Conservation (phyloP, 2,888 invertebrate genomes). For the Peribatodes rhomboidaria region DNA sequence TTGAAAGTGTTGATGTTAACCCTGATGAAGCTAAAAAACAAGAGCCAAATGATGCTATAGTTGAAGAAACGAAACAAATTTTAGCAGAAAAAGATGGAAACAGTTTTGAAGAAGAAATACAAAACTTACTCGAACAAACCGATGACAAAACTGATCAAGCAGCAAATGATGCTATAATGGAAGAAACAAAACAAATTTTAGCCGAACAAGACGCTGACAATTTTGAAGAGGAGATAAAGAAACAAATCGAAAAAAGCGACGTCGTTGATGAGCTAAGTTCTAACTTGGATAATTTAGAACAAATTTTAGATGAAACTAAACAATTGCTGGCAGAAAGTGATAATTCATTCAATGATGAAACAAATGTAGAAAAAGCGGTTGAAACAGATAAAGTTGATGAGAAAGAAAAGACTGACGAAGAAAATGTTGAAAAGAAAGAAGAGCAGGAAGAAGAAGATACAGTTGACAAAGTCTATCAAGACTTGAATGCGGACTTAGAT, state of each 20-base stretch:
- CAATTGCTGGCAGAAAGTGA: constrained; percentile 3
- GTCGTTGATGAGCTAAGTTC: neutral
- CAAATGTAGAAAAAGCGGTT: neutral
- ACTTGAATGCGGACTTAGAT: constrained; percentile 66
- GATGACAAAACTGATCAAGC: neutral
- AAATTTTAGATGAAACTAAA: constrained; percentile 8
- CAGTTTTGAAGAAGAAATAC: constrained; percentile 24
- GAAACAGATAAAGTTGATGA: constrained; percentile 8
- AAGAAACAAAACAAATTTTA: constrained; percentile 41
- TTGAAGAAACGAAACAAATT: constrained; percentile 43
- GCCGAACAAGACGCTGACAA: constrained; percentile 22
- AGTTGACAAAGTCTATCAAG: constrained; percentile 59
- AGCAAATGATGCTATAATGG: constrained; percentile 31
- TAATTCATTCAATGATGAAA: neutral
- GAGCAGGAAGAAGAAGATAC: constrained; percentile 59
- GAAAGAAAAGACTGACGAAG: neutral
- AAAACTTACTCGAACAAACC: constrained; percentile 1
- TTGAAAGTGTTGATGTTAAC: constrained; percentile 3
- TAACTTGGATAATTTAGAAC: neutral
- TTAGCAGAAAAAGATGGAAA: constrained; percentile 41
- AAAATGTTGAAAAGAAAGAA: constrained; percentile 27
- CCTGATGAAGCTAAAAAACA: constrained; percentile 26
- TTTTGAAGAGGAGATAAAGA: constrained; percentile 5
- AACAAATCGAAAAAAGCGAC: constrained; percentile 9
- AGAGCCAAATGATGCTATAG: constrained; percentile 18